Conservation (phyloP, 2,797 vertebrate genomes). For the Cyclura pinguis region DNA sequence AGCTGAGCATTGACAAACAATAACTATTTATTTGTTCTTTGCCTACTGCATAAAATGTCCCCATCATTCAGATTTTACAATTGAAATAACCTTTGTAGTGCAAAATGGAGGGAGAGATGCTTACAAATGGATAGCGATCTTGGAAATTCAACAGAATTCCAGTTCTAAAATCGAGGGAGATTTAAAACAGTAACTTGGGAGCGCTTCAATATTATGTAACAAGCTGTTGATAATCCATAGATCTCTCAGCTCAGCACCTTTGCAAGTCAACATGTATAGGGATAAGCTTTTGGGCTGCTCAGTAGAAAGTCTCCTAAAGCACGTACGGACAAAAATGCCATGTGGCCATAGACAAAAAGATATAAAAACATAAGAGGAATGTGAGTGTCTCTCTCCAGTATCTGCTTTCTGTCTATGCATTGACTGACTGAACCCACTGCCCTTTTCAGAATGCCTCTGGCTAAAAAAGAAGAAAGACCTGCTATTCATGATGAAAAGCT, state of each 20-base stretch:
- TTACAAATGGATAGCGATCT: neutral
- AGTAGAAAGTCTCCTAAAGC: conserved; percentile 18
- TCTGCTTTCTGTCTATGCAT: conserved; percentile 29
- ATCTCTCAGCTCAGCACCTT: conserved; percentile 13
- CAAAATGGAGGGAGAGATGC: neutral
- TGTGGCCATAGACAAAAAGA: conserved; percentile 37
- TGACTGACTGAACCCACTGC: neutral
- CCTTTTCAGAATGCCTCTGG: conserved; percentile 58
- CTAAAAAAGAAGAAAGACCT: conserved; percentile 46
- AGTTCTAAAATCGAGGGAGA: neutral
- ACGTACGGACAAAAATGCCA: conserved; percentile 5
- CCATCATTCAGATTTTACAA: neutral
- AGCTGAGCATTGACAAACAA: neutral
- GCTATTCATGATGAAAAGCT: conserved; percentile 46
- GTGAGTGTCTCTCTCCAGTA: conserved; percentile 14
- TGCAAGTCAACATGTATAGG: conserved; percentile 15
- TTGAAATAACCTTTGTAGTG: neutral
- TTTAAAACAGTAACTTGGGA: neutral
- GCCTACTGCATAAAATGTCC: neutral
- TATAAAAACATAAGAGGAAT: conserved; percentile 40
- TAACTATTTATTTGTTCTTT: neutral
- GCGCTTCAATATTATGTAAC: neutral
- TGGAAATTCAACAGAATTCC: conserved; percentile 13
- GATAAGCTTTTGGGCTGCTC: neutral
- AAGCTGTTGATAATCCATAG: conserved; percentile 15